A percentile compares a stretch with the other conserved stretches of the same genome.
Conservation (phyloP, 2,797 vertebrate species). For the Siniperca obscura region DNA sequence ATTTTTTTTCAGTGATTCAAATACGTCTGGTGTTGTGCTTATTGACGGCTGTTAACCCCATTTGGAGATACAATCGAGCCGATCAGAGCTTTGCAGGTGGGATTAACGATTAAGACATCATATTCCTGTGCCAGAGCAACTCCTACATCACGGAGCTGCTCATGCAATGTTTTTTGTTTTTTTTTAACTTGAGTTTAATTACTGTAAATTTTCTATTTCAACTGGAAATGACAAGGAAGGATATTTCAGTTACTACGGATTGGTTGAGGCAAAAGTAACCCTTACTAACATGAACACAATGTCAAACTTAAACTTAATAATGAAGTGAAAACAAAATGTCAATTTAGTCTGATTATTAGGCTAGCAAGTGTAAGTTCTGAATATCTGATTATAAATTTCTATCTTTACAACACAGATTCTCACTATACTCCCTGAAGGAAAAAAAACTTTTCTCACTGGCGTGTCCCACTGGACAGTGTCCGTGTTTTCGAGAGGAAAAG, state of each 20-base stretch:
- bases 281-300: neutral
- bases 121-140: neutral
- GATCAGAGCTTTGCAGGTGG: constrained; percentile 10
- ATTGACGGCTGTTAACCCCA: neutral
- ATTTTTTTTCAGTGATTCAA: neutral
- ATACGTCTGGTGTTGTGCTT: neutral
- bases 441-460: neutral
- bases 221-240: neutral
- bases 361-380: neutral
- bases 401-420: constrained; percentile 13
- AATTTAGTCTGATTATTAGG: neutral
- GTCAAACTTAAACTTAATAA: neutral
- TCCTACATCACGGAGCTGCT: neutral
- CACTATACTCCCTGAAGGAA: neutral
- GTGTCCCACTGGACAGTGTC: constrained; percentile 29
- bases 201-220: neutral
- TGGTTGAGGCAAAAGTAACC: neutral
- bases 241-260: neutral
- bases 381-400: neutral
- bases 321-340: neutral
- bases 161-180: neutral
- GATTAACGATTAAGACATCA: neutral
- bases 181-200: neutral
- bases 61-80: neutral
- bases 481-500: constrained; percentile 31